Base-by-base conservation (phyloP, 2,113 vertebrate species). In the Colius striatus region DNA sequence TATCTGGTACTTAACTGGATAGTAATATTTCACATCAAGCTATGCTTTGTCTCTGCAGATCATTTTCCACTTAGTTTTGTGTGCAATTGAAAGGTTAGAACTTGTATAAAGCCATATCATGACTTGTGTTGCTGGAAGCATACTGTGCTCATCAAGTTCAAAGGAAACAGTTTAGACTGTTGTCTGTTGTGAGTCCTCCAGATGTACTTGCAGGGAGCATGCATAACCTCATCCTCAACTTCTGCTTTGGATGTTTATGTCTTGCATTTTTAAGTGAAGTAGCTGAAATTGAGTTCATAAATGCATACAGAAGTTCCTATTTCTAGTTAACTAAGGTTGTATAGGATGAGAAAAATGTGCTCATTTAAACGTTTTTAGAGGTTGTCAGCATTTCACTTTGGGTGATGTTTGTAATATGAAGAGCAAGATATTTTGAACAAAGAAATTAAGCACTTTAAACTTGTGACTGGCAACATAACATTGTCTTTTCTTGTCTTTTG, bases 201-300 rank as follows among this genome's bases (percentile, higher is more conserved):
- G 63, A 81, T 81, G 68, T 57, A 57, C n/a, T 80, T 73, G 57
- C 34, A 79, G 54, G 54, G 36, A 80, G 11, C 13, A 9, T 62
- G 51, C 51, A 41, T 76, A 66, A 88, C 47, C 72, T 94, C 47
- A 43, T 83, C 53, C 30, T 76, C 58, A 73, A 20, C 70, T 82
- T 79, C 86, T 93, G 58, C 60, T 83, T 90, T 72, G 62, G 9
- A 70, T 80, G 43, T 88, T 95, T 95, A 30, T 83, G 68, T 70
- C 41, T 62, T 80, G 60, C 60, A 61, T 90, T 95, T 96, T 83
- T 26, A 21, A 92, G 50, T 82, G 61, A 90, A 83, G 66, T 16
- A 67, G 45, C 66, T 88, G 79, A 93, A 92, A 83, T 76, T 72
- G 73, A 88, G 23, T 83, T 50, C 63, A 25, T 80, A 70, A 93